Conservation (phyloP, 2,113 vertebrate genomes). For the Panthera uncia region DNA sequence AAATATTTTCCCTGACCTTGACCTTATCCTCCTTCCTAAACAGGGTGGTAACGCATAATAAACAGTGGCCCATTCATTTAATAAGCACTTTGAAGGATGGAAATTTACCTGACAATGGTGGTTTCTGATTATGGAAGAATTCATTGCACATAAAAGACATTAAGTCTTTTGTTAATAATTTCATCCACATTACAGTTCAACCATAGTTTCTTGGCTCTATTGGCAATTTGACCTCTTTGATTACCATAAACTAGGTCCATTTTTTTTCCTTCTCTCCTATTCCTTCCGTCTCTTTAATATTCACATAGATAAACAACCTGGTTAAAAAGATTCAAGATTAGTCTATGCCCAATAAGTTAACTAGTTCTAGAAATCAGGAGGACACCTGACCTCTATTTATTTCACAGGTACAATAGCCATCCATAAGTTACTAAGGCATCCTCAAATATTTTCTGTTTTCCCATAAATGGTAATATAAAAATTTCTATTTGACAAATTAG, state of each 20-base stretch:
- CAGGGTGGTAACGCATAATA: not conserved
- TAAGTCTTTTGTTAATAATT: constrained; percentile 39
- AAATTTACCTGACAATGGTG: not conserved
- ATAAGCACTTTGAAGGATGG: not conserved
- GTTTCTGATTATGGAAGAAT: constrained; percentile 20
- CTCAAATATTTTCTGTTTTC: not conserved
- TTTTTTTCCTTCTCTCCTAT: not conserved
- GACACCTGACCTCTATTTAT: not conserved
- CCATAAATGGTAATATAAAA: not conserved
- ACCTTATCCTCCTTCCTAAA: not conserved
- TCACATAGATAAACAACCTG: not conserved
- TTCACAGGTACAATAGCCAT: not conserved
- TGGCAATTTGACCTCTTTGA: not conserved
- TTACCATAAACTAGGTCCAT: not conserved
- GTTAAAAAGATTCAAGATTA: not conserved
- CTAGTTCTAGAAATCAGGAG: not conserved
- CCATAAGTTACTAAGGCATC: not conserved
- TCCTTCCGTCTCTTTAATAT: not conserved
- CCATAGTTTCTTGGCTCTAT: not conserved
- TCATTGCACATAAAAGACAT: constrained; percentile 4
- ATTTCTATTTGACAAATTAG: not conserved
- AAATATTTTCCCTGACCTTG: not conserved
- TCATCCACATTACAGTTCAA: not conserved
- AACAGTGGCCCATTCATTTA: not conserved
- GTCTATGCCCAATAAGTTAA: not conserved